Evolutionary conservation across 2,888 invertebrate species (phyloP).

Genomic region (Xylota segnis): DNA sequence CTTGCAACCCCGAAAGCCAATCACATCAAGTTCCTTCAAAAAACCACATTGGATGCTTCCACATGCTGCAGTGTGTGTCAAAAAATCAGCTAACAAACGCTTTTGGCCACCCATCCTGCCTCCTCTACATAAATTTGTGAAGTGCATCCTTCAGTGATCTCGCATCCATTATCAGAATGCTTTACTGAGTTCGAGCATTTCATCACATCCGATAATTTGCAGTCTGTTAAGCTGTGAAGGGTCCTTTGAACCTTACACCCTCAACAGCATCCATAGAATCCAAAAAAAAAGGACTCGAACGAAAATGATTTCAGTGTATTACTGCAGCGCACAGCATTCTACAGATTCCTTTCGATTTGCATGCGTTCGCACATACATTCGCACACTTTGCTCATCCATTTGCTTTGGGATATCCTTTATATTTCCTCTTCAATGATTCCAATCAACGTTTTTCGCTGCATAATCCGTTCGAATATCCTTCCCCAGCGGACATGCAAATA

Average conservation of each 20-base stretch:
- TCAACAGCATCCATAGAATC: background rate
- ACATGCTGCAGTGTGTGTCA: background rate
- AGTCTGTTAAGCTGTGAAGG: conserved; percentile 16
- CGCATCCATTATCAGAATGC: conserved; percentile 3
- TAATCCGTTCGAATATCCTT: conserved; percentile 17
- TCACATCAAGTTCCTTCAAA: background rate
- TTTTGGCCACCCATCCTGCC: background rate
- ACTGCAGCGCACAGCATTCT: conserved; percentile 8
- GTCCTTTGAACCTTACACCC: background rate
- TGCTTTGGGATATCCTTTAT: conserved; percentile 14
- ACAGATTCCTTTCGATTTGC: conserved; percentile 22
- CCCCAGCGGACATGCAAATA: conserved; percentile 21
- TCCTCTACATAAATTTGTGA: background rate
- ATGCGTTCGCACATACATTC: background rate
- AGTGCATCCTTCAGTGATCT: background rate
- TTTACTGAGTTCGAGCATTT: conserved; percentile 2
- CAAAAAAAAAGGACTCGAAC: background rate
- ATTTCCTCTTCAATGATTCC: conserved; percentile 48
- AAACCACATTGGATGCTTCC: background rate
- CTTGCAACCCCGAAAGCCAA: background rate
- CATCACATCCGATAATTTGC: conserved; percentile 24
- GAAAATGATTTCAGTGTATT: conserved; percentile 1
- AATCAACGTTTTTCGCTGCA: conserved; percentile 40
- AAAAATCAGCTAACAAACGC: background rate
- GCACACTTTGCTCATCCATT: background rate